Evolutionary conservation across 2,888 invertebrate genomes (phyloP).

Genomic region (Melanostoma mellinum): DNA sequence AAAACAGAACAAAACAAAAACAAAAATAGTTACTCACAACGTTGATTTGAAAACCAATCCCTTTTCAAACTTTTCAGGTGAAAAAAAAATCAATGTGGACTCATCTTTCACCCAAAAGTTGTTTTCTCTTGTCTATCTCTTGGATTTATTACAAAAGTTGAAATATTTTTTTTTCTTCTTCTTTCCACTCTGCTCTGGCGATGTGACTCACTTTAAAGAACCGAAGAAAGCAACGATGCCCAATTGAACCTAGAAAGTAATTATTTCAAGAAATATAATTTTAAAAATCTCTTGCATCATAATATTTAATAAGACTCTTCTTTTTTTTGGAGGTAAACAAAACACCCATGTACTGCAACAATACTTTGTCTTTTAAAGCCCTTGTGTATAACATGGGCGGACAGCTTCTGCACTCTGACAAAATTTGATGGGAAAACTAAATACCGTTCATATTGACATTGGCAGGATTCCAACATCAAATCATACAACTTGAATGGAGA

Average conservation of each 20-base stretch:
- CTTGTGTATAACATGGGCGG: background rate
- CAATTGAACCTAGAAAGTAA: slow-evolving; percentile 29
- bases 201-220: background rate
- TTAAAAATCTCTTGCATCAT: too few relatives aligned
- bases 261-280: slow-evolving; percentile 2
- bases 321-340: too few relatives aligned
- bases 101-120: slow-evolving; percentile 15
- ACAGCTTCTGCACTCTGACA: slow-evolving; percentile 1
- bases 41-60: slow-evolving; percentile 41
- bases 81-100: slow-evolving; percentile 23
- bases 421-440: slow-evolving; percentile 5
- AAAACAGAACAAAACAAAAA: background rate
- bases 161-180: slow-evolving; percentile 6
- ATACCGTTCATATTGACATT: background rate
- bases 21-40: slow-evolving; percentile 53
- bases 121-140: background rate
- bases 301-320: too few relatives aligned
- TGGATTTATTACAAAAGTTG: background rate
- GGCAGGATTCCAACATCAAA: slow-evolving; percentile 9
- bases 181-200: background rate
- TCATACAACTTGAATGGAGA: background rate
- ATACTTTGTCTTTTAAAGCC: too few relatives aligned
- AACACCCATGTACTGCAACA: background rate
- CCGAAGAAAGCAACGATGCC: slow-evolving; percentile 6
- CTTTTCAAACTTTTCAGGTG: slow-evolving; percentile 22